These are phyloP conservation scores for Phalanger gymnotis DNA, from an alignment of 2,797 vertebrate genomes.

Conservation along the genomic window DNA sequence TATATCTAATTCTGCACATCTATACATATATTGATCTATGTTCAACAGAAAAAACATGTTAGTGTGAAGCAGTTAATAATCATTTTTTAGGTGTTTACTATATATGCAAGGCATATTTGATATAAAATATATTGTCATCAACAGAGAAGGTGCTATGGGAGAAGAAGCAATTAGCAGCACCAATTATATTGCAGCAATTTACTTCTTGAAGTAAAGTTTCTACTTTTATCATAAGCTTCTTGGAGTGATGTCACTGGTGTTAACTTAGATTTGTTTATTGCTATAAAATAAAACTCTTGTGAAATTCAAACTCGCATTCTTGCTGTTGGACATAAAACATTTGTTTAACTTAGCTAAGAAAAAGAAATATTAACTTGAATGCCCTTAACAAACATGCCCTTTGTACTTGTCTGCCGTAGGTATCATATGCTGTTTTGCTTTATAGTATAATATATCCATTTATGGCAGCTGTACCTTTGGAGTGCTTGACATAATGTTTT, in stretches of 20 bases:
- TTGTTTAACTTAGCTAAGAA: not conserved
- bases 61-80: not conserved
- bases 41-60: not conserved
- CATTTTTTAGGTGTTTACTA: not conserved
- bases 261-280: not conserved
- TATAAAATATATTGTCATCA: not conserved
- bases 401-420: not conserved
- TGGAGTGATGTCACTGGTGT: not conserved
- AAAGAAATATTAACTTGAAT: not conserved
- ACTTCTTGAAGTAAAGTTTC: not conserved
- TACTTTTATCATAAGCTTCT: not conserved
- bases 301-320: not conserved
- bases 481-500: not conserved
- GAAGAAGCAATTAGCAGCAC: not conserved
- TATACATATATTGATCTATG: not conserved
- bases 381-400: not conserved
- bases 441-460: not conserved
- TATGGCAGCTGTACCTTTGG: not conserved
- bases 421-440: not conserved
- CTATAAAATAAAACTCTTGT: not conserved
- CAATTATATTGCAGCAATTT: not conserved
- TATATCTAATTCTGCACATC: not conserved
- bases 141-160: not conserved
- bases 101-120: not conserved
- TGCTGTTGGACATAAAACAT: not conserved